These are phyloP conservation scores for Drosophila leonis DNA, from an alignment of 2,888 invertebrate species.

Conservation along the genomic window DNA sequence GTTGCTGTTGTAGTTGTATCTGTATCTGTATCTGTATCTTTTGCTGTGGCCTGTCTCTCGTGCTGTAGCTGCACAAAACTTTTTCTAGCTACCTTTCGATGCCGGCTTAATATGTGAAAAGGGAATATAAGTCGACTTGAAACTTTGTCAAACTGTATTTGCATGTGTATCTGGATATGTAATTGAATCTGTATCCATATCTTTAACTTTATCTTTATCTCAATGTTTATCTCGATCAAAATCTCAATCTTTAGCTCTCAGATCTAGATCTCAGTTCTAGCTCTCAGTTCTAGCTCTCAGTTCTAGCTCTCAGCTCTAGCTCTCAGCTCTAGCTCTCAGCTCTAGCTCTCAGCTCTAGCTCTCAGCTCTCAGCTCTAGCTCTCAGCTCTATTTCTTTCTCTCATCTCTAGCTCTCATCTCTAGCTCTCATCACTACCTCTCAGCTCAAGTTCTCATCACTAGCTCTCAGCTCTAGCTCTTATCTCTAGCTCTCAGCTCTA, in stretches of 20 bases:
- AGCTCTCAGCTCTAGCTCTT: not conserved
- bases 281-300: not conserved
- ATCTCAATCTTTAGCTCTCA: not conserved
- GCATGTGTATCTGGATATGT: not conserved
- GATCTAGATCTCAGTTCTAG: not conserved
- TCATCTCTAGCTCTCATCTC: not conserved
- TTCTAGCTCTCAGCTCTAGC: not conserved
- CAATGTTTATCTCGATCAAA: not conserved
- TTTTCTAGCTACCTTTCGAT: slow-evolving; percentile 62
- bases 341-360: not conserved
- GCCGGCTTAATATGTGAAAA: not conserved
- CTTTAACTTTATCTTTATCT: not conserved
- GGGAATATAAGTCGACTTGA: not conserved
- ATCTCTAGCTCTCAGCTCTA: too few species aligned
- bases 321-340: not conserved
- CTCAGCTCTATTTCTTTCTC: not conserved
- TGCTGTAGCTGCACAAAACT: slow-evolving; percentile 44
- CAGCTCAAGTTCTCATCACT: not conserved
- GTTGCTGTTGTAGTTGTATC: slow-evolving; percentile 3
- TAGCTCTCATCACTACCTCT: not conserved
- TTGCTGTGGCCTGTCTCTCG: slow-evolving; percentile 4
- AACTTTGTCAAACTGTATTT: not conserved
- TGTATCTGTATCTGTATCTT: slow-evolving; percentile 23
- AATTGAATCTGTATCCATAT: not conserved
- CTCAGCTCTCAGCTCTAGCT: not conserved